Conservation (phyloP, 1,140 invertebrate genomes). For the Magallana gigas region DNA sequence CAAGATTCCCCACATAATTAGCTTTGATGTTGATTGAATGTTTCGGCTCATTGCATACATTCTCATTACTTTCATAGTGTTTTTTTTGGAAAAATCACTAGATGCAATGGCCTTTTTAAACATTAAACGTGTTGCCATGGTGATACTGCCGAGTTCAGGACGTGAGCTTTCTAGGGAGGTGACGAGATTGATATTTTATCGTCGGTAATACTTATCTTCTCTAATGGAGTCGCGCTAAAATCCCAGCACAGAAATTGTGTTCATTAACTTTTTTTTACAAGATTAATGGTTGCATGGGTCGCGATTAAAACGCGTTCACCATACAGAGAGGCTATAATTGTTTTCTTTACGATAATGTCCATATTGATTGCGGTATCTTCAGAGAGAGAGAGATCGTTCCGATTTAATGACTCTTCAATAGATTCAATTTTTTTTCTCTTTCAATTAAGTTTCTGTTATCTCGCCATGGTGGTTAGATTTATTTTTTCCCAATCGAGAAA, state of each 20-base stretch:
- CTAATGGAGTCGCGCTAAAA: conserved; percentile 20
- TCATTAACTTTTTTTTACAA: conserved; percentile 32
- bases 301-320: conserved; percentile 19
- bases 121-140: background rate
- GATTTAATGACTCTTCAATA: background rate
- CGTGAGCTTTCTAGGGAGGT: background rate
- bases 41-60: too few relatives aligned
- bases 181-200: conserved; percentile 21
- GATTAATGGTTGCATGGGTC: conserved; percentile 25
- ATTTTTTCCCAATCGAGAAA: too few relatives aligned
- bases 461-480: background rate
- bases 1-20: too few relatives aligned
- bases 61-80: too few relatives aligned
- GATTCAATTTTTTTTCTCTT: background rate
- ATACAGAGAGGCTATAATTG: conserved; percentile 12
- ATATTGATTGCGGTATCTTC: background rate
- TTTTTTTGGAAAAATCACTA: background rate
- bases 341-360: conserved; percentile 16
- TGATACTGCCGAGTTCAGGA: background rate
- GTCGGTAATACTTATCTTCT: conserved; percentile 6
- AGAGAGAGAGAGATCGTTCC: background rate
- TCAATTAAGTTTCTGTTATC: background rate
- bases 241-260: conserved; percentile 15
- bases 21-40: too few relatives aligned
- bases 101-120: background rate